Conservation (phyloP, 2,797 vertebrate species). For the Cetoscarus ocellatus region DNA sequence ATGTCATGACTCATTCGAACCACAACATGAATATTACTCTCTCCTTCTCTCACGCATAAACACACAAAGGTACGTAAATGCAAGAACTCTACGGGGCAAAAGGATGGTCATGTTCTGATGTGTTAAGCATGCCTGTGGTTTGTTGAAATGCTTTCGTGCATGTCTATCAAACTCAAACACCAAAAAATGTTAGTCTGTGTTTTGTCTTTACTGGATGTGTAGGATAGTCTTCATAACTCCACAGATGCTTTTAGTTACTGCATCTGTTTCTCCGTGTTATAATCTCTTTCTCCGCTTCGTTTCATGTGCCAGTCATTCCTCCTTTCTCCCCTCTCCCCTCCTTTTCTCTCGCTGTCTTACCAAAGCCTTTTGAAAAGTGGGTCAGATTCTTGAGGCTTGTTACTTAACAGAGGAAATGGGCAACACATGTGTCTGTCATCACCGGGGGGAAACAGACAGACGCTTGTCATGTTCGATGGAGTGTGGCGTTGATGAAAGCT, state of each 20-base stretch:
- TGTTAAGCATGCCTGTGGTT: conserved; percentile 22
- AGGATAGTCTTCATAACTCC: conserved; percentile 14
- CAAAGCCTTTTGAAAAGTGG: conserved; percentile 39
- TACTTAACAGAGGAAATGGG: conserved; percentile 60
- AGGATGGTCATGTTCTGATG: conserved; percentile 8
- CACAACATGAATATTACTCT: neutral
- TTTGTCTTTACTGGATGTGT: neutral
- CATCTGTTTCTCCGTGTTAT: conserved; percentile 5
- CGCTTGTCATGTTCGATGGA: conserved; percentile 12
- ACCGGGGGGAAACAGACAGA: conserved; percentile 33
- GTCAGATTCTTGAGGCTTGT: conserved; percentile 48
- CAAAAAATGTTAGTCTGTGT: neutral
- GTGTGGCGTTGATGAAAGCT: conserved; percentile 5
- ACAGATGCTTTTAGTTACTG: conserved; percentile 3
- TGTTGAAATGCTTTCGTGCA: neutral
- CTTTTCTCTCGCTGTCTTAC: neutral
- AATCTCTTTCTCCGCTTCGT: neutral
- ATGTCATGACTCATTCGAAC: conserved; percentile 26
- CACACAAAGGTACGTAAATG: neutral
- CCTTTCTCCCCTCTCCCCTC: neutral
- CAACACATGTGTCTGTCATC: conserved; percentile 54
- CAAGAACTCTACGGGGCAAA: neutral
- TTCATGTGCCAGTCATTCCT: neutral
- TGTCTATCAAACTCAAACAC: neutral
- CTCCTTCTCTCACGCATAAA: neutral